phyloP scores from a whole-genome alignment of 1,140 invertebrate species.

The Plutomurus gul region DNA sequence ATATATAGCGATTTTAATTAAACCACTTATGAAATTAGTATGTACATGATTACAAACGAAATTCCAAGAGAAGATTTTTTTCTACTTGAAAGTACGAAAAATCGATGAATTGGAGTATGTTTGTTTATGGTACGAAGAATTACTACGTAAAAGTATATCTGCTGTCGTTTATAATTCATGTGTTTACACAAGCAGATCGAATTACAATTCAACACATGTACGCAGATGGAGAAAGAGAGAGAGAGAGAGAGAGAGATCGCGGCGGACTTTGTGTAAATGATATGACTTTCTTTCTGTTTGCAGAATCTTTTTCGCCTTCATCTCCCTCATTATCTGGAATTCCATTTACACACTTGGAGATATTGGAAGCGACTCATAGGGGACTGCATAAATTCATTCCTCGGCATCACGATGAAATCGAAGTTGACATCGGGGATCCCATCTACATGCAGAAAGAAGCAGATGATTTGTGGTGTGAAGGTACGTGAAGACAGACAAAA shows the following conservation, averaged over 20 bases:
- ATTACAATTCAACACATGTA: too few relatives aligned
- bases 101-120: too few relatives aligned
- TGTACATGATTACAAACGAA: too few relatives aligned
- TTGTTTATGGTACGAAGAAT: too few relatives aligned
- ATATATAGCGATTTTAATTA: too few relatives aligned
- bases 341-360: constrained; percentile 77
- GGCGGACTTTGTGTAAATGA: background rate
- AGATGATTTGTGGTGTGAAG: constrained; percentile 97
- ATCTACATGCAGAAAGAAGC: constrained; percentile 95
- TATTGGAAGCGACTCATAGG: constrained; percentile 92
- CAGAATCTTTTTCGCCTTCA: constrained; percentile 55
- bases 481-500: constrained; percentile 55
- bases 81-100: too few relatives aligned
- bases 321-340: constrained; percentile 54
- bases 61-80: too few relatives aligned
- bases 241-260: background rate
- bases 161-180: too few relatives aligned
- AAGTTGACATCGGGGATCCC: constrained; percentile 95
- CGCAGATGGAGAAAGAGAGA: too few relatives aligned
- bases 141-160: too few relatives aligned
- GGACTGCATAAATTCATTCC: constrained; percentile 94
- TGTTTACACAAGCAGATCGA: too few relatives aligned
- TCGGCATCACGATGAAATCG: constrained; percentile 91
- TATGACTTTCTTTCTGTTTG: background rate
- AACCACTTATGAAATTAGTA: too few relatives aligned